These are phyloP conservation scores for Pentalonia nigronervosa DNA, from an alignment of 1,140 invertebrate species.

Conservation along the genomic window DNA sequence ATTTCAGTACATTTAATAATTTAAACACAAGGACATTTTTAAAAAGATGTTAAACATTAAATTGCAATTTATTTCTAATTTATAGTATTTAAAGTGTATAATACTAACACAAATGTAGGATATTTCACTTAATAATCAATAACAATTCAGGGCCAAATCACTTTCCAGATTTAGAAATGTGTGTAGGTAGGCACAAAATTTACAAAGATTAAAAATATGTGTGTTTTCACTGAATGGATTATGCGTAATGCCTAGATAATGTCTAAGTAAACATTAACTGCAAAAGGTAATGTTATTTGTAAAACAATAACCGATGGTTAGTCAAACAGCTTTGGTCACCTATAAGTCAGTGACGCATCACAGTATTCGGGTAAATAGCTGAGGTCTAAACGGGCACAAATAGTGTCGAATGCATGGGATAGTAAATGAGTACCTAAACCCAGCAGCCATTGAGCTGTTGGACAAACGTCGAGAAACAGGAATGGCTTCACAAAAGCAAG, in stretches of 20 bases:
- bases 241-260: not conserved
- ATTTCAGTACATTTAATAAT: not conserved
- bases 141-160: conserved; percentile 32
- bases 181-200: conserved; percentile 30
- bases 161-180: conserved; percentile 34
- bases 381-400: not conserved
- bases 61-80: not conserved
- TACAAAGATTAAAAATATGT: not conserved
- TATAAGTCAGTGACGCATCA: not conserved
- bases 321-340: not conserved
- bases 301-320: not conserved
- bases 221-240: not conserved
- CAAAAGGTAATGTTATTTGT: not conserved
- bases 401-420: not conserved
- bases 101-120: not conserved
- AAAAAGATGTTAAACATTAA: not conserved
- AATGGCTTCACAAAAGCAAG: not conserved
- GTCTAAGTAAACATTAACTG: too few species aligned
- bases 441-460: not conserved
- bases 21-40: conserved; percentile 37
- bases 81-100: not conserved
- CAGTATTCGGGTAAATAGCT: not conserved
- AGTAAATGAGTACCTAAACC: not conserved
- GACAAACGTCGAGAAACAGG: not conserved
- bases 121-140: conserved; percentile 23